Percentiles rank a stretch among this genome's conserved stretches.
phyloP scores from a whole-genome alignment of 2,797 vertebrate species.

The Odontamblyopus lacepedii region DNA sequence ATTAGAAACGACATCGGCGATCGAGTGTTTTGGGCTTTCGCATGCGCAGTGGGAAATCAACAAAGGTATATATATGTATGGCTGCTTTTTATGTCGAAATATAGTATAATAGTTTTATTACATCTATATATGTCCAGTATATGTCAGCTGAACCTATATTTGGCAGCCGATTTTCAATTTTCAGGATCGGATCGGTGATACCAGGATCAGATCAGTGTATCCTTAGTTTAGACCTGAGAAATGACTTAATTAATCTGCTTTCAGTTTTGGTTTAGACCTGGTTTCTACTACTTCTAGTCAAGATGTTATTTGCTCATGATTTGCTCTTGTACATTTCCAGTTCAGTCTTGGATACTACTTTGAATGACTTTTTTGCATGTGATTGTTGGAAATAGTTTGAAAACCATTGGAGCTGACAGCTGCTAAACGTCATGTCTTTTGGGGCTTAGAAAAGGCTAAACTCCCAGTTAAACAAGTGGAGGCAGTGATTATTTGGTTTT shows the following conservation, averaged over 20 bases:
- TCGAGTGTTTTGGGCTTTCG: too few species aligned
- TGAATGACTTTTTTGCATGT: neutral
- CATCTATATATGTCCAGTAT: too few species aligned
- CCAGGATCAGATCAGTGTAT: too few species aligned
- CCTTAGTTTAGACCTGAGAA: neutral
- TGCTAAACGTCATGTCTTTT: slow-evolving; percentile 13
- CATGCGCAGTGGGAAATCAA: too few species aligned
- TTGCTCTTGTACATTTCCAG: neutral
- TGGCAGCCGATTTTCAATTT: too few species aligned
- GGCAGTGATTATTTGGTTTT: slow-evolving; percentile 12
- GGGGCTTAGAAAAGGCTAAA: slow-evolving; percentile 12
- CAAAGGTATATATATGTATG: too few species aligned
- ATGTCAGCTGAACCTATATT: too few species aligned
- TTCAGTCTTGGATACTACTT: neutral
- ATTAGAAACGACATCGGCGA: too few species aligned
- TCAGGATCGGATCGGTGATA: too few species aligned
- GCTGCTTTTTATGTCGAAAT: too few species aligned
- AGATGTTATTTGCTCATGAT: neutral
- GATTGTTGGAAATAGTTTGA: neutral
- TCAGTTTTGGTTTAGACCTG: neutral
- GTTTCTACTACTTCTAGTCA: neutral
- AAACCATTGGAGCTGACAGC: slow-evolving; percentile 12
- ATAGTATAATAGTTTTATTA: too few species aligned
- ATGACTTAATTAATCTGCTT: neutral
- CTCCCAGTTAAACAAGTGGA: slow-evolving; percentile 16